Base-by-base conservation (phyloP, 37 sponge, comb jelly and placozoan genomes). In the Beroe ovata region DNA sequence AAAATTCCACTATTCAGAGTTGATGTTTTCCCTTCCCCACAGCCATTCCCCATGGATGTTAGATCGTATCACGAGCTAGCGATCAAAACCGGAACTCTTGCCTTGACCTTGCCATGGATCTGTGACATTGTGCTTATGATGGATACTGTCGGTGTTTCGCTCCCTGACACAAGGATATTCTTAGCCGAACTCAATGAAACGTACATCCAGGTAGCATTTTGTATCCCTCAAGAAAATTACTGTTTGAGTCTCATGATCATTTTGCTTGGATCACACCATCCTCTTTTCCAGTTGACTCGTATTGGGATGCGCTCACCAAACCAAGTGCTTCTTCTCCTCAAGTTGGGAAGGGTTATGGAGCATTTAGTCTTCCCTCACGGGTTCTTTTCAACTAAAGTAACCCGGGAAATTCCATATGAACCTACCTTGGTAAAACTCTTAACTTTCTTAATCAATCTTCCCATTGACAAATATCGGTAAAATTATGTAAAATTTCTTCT, bases 51-150 rank as follows among this genome's bases (percentile, higher is more conserved):
- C 1, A 30, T 77, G 16, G 84, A 77, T 41, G 38, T 77, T n/a
- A 35, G 11, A 2, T 42, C 28, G 84, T 40, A 42, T 25, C 23
- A 32, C 20, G 38, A 42, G 22, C 21, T 21, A 4, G n/a, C 38
- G 4, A 41, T 77, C 8, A 39, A 23, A 25, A 35, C 26, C 6
- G 84, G 84, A 39, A 77, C 84, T 54, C 84, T 77, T 42, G n/a
- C 54, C 41, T 25, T 77, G 47, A 77, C 84, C 8, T 54, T 77
- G 33, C 84, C 84, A 25, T 77, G 84, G 84, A 36, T 77, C 3
- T 77, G 84, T 25, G 84, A 77, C n/a, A 4, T 77, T 30, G 28
- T 77, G 54, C 36, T 77, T 25, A 77, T 77, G 84, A 77, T 77
- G 84, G 84, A 77, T 40, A 21, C 54, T 41, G 84, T 77, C 1